Evolutionary conservation across 2,888 invertebrate genomes (phyloP).

Genomic region (Leucoma salicis): DNA sequence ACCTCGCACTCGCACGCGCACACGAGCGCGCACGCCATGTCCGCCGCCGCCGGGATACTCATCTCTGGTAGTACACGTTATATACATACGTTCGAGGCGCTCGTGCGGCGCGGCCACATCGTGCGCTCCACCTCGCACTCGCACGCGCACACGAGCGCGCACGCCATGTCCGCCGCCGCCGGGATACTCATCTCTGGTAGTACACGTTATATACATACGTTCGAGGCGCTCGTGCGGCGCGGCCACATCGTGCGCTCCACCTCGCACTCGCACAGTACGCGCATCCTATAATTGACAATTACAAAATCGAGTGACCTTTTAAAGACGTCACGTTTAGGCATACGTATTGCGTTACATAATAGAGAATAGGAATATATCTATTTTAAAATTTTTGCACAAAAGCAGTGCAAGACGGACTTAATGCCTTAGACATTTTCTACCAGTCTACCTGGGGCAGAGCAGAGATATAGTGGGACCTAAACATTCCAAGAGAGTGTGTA

Average conservation of each 20-base stretch:
- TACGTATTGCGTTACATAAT: too few species aligned
- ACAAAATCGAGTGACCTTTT: too few species aligned
- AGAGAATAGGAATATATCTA: too few species aligned
- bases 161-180: constrained; percentile 65
- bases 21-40: constrained; percentile 55
- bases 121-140: constrained; percentile 49
- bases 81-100: constrained; percentile 52
- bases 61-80: constrained; percentile 63
- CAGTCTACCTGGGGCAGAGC: too few species aligned
- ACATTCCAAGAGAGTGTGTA: too few species aligned
- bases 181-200: constrained; percentile 79
- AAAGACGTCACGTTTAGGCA: too few species aligned
- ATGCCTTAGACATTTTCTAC: too few species aligned
- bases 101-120: constrained; percentile 69
- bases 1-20: constrained; percentile 34
- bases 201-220: too few species aligned
- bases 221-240: constrained; percentile 69
- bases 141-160: constrained; percentile 46
- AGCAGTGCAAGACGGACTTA: too few species aligned
- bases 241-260: constrained; percentile 66
- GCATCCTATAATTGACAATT: too few species aligned
- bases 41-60: constrained; percentile 76
- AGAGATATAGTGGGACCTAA: too few species aligned
- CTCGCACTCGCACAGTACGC: constrained; percentile 32
- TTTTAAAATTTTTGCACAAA: too few species aligned